These are phyloP conservation scores for Fissipunctia ypsillon DNA, from an alignment of 2,888 invertebrate species.

Conservation along the genomic window DNA sequence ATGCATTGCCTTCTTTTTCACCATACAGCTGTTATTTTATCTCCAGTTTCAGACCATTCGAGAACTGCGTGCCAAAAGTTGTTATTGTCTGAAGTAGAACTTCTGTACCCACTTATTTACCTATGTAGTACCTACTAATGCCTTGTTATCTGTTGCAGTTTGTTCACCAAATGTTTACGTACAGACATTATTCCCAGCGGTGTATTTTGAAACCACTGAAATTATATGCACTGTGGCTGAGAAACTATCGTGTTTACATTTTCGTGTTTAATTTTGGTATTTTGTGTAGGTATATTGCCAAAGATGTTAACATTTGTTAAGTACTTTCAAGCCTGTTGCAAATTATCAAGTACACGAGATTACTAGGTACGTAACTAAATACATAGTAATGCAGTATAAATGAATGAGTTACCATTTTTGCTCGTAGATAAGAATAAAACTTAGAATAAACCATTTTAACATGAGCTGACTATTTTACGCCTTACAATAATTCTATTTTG, in stretches of 20 bases:
- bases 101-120: constrained; percentile 20
- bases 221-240: constrained; percentile 4
- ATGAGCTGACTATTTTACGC: neutral
- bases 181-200: constrained; percentile 30
- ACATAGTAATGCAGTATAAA: neutral
- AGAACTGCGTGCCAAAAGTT: neutral
- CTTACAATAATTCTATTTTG: too few species aligned
- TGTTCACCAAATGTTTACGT: constrained; percentile 39
- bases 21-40: neutral
- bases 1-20: neutral
- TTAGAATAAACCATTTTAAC: too few species aligned
- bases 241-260: constrained; percentile 13
- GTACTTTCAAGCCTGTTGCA: neutral
- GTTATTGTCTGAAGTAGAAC: neutral
- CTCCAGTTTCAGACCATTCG: neutral
- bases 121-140: neutral
- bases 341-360: neutral
- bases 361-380: neutral
- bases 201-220: constrained; percentile 22
- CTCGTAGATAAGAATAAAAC: neutral
- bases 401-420: neutral
- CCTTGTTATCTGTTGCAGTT: constrained; percentile 48
- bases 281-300: constrained; percentile 3
- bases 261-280: constrained; percentile 24
- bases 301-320: constrained; percentile 20